Conservation (phyloP, 1,140 invertebrate species). For the Drosophila fuyamai region DNA sequence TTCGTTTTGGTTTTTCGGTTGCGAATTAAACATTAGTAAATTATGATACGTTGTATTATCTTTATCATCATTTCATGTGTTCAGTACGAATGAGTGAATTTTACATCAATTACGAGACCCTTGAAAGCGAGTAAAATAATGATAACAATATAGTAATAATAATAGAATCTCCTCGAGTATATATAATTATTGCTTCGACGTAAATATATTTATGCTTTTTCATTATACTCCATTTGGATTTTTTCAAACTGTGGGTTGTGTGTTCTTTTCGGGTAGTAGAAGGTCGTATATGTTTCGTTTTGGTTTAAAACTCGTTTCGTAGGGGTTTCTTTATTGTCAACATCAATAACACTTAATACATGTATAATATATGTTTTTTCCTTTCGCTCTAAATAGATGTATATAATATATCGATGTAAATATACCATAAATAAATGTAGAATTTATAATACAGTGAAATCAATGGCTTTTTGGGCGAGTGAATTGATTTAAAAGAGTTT, state of each 20-base stretch:
- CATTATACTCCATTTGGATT: conserved; percentile 9
- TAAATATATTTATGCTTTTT: conserved; percentile 13
- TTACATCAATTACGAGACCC: conserved; percentile 32
- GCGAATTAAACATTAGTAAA: conserved; percentile 36
- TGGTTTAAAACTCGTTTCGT: conserved; percentile 59
- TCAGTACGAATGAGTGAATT: conserved; percentile 28
- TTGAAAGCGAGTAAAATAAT: conserved; percentile 23
- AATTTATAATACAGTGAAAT: conserved; percentile 53
- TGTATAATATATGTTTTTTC: conserved; percentile 48
- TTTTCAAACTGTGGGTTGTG: conserved; percentile 40
- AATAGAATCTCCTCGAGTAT: conserved; percentile 9
- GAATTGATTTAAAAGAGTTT: background rate
- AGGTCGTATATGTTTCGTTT: conserved; percentile 24
- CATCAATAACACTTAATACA: conserved; percentile 75
- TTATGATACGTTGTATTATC: conserved; percentile 11
- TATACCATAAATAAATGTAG: conserved; percentile 61
- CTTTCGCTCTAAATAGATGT: conserved; percentile 38
- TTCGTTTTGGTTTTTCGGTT: conserved; percentile 22
- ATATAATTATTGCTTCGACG: conserved; percentile 24
- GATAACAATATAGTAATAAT: conserved; percentile 18
- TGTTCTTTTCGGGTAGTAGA: conserved; percentile 5
- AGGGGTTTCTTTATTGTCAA: conserved; percentile 70
- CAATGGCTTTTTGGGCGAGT: conserved; percentile 10
- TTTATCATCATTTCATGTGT: conserved; percentile 8
- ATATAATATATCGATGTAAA: conserved; percentile 58